Conservation (phyloP, 2,888 invertebrate species). For the Ceriagrion tenellum region DNA sequence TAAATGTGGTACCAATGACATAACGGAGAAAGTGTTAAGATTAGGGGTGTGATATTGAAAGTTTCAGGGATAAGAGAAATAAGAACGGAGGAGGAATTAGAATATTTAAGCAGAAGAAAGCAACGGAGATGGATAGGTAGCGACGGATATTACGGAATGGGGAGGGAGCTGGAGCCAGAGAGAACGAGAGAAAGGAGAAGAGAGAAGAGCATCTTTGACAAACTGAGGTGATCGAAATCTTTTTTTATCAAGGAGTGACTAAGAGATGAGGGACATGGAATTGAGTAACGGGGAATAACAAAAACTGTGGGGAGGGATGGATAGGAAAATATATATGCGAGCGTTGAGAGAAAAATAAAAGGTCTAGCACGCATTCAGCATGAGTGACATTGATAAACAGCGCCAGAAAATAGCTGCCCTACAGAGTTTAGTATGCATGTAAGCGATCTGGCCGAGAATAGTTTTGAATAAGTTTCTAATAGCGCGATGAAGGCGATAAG, state of each 20-base stretch:
- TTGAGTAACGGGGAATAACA: neutral
- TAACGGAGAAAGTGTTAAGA: no score
- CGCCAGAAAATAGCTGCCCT: neutral
- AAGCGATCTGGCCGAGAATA: conserved; percentile 8
- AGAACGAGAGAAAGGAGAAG: neutral
- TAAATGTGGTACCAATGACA: no score
- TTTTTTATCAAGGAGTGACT: neutral
- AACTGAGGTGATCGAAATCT: neutral
- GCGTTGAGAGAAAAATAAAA: neutral
- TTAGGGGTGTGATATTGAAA: no score
- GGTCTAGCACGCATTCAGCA: neutral
- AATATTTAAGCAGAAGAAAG: neutral
- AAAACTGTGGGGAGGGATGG: neutral
- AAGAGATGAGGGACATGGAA: neutral
- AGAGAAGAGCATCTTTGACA: neutral
- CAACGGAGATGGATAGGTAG: no score
- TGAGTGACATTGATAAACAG: neutral
- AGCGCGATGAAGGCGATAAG: neutral
- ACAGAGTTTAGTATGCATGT: neutral
- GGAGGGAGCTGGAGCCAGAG: neutral
- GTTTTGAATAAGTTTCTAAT: conserved; percentile 4
- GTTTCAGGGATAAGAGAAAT: no score
- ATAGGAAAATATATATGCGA: conserved; percentile 1
- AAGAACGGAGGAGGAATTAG: no score
- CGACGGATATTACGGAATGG: neutral